A percentile compares a stretch with the other conserved stretches of the same genome.
phyloP scores from a whole-genome alignment of 2,113 vertebrate species.

The Phylloscopus whistleri region DNA sequence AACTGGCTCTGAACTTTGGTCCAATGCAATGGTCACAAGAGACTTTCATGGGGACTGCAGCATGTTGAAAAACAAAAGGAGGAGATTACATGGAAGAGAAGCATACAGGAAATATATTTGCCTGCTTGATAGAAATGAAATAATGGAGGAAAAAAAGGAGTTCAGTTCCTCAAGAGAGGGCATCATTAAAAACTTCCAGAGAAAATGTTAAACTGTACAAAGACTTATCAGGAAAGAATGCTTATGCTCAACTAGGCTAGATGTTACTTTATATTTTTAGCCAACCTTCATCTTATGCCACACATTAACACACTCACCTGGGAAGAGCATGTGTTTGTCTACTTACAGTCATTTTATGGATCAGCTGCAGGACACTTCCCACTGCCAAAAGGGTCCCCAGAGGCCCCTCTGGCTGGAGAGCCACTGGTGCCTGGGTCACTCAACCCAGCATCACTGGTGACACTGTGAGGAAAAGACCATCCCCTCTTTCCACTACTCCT shows the following conservation, averaged over 20 bases:
- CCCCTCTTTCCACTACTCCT: neutral
- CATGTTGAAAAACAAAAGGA: neutral
- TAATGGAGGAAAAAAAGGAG: neutral
- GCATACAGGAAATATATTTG: neutral
- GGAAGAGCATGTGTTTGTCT: neutral
- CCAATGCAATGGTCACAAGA: neutral
- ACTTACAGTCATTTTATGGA: neutral
- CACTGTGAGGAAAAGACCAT: neutral
- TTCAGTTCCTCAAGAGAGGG: neutral
- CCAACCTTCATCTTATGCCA: neutral
- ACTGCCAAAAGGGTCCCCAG: neutral
- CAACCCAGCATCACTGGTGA: neutral
- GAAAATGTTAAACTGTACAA: neutral
- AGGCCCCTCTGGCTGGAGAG: accelerated
- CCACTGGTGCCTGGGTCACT: accelerated
- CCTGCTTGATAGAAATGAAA: neutral
- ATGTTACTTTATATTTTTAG: neutral
- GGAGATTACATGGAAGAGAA: neutral
- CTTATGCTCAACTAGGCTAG: neutral
- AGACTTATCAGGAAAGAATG: neutral
- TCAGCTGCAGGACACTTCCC: neutral
- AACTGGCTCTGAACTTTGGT: neutral
- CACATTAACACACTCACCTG: neutral
- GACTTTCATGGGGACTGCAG: neutral
- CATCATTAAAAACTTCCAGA: neutral